Evolutionary conservation across 2,113 vertebrate species (phyloP).

Genomic region (Chinchilla lanigera): DNA sequence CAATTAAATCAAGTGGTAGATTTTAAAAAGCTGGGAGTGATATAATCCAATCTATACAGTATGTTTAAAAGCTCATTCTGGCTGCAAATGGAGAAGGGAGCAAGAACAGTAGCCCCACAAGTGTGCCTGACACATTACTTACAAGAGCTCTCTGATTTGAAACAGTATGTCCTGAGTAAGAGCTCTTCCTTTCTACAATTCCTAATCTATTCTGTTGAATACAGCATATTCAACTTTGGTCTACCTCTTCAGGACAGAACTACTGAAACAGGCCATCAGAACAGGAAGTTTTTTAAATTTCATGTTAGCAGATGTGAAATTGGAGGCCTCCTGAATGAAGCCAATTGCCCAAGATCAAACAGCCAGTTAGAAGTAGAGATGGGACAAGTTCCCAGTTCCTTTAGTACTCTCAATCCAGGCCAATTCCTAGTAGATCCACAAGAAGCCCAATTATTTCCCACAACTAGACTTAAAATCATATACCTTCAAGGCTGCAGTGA

Average conservation of each 20-base stretch:
- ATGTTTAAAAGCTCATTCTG: constrained; percentile 14
- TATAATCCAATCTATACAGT: background rate
- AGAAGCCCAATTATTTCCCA: background rate
- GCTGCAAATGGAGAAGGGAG: background rate
- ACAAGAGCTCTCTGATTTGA: background rate
- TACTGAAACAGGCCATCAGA: background rate
- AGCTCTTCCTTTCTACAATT: background rate
- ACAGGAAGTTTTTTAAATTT: background rate
- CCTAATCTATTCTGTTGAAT: background rate
- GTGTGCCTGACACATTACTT: background rate
- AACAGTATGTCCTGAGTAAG: background rate
- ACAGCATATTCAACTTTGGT: background rate
- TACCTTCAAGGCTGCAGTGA: background rate
- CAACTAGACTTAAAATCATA: constrained; percentile 12
- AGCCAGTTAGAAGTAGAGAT: background rate
- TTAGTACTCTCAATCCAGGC: background rate
- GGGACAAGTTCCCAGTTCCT: background rate
- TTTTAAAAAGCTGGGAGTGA: background rate
- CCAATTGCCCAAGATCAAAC: background rate
- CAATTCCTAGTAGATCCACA: background rate
- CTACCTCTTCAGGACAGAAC: background rate
- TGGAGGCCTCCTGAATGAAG: background rate
- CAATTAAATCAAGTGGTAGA: background rate
- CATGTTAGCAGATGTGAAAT: background rate
- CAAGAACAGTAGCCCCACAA: background rate